Percentiles rank a stretch among this genome's conserved stretches.
These are phyloP conservation scores for Anguilla rostrata DNA, from an alignment of 2,113 vertebrate species.

Conservation along the genomic window DNA sequence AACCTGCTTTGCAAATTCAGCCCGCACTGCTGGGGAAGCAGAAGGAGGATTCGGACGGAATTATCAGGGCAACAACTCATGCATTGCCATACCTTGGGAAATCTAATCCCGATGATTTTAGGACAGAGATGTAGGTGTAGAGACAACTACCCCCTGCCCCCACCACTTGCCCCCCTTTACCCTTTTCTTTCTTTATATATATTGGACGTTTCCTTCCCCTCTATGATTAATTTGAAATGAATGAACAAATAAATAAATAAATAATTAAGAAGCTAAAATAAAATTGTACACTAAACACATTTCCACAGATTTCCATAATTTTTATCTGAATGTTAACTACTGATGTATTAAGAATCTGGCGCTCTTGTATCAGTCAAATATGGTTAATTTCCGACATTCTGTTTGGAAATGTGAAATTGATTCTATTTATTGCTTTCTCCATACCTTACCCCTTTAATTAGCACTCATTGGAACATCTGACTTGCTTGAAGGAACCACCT, in stretches of 20 bases:
- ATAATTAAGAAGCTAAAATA: background rate
- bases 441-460: constrained; percentile 76
- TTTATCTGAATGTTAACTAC: constrained; percentile 63
- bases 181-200: constrained; percentile 27
- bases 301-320: constrained; percentile 67
- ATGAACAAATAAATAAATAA: constrained; percentile 16
- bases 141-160: constrained; percentile 7
- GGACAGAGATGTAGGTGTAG: constrained; percentile 19
- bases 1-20: constrained; percentile 21
- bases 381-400: constrained; percentile 57
- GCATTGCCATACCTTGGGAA: constrained; percentile 27
- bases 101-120: constrained; percentile 36
- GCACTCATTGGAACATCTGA: constrained; percentile 80
- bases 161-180: background rate
- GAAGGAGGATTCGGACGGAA: constrained; percentile 40
- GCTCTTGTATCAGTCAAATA: constrained; percentile 70
- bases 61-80: constrained; percentile 36
- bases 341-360: constrained; percentile 65
- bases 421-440: constrained; percentile 67
- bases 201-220: constrained; percentile 54
- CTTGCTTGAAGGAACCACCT: constrained; percentile 69
- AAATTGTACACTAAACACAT: constrained; percentile 61
- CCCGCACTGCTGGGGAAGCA: constrained; percentile 30
- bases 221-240: constrained; percentile 71
- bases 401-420: constrained; percentile 64